These are phyloP conservation scores for Nomada ruficornis DNA, from an alignment of 2,888 invertebrate species.

Conservation along the genomic window DNA sequence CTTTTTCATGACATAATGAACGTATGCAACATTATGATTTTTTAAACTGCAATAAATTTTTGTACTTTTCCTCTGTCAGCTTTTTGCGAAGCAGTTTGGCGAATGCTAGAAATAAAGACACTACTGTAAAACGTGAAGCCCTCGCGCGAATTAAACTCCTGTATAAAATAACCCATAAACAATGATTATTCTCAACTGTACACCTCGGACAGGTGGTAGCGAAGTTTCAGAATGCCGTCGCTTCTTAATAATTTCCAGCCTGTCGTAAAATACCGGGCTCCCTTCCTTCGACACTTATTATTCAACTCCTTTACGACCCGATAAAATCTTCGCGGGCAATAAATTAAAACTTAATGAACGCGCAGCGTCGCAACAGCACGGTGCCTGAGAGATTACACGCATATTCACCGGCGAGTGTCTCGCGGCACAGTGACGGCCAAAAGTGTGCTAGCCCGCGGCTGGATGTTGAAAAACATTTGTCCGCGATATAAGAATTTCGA, in stretches of 20 bases:
- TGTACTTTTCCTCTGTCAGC: no score
- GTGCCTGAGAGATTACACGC: no score
- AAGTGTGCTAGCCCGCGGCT: no score
- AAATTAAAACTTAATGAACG: not conserved
- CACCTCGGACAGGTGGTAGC: not conserved
- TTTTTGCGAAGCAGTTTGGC: no score
- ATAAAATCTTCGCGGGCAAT: no score
- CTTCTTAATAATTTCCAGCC: not conserved
- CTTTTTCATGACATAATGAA: no score
- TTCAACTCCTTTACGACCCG: not conserved
- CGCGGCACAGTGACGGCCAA: not conserved
- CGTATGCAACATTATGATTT: no score
- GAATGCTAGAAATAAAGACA: not conserved
- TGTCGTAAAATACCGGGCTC: not conserved
- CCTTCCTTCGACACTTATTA: not conserved
- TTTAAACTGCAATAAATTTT: no score
- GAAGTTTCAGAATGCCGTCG: not conserved
- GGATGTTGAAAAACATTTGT: slow-evolving; percentile 14
- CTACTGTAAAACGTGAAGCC: no score
- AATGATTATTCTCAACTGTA: not conserved
- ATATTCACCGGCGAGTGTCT: not conserved
- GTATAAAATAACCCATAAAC: slow-evolving; percentile 3
- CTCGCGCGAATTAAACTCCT: not conserved
- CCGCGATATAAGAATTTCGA: slow-evolving; percentile 43
- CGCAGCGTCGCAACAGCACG: no score